Conservation (phyloP, 2,888 invertebrate genomes). For the Aromia moschata region DNA sequence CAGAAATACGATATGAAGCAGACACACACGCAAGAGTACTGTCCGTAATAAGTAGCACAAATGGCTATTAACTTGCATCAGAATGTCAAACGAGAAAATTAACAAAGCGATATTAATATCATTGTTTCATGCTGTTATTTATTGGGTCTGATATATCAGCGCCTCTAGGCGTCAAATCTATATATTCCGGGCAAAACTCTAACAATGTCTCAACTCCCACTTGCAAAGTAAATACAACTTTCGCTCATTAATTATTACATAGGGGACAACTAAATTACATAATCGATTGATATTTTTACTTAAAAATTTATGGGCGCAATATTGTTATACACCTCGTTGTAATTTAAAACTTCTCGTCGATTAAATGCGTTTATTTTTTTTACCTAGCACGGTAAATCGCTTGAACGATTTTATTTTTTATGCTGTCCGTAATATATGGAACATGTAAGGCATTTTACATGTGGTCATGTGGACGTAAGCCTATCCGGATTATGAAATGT, state of each 20-base stretch:
- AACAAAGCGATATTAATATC: slow-evolving; percentile 14
- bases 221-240: slow-evolving; percentile 41
- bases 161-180: slow-evolving; percentile 23
- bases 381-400: background rate
- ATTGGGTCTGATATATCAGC: slow-evolving; percentile 22
- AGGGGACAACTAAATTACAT: slow-evolving; percentile 49
- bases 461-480: background rate
- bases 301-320: slow-evolving; percentile 14
- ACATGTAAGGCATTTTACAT: background rate
- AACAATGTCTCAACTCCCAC: slow-evolving; percentile 43
- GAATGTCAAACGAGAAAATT: slow-evolving; percentile 18
- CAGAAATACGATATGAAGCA: no score
- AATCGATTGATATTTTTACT: slow-evolving; percentile 32
- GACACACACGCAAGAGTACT: no score
- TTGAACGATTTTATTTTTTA: background rate
- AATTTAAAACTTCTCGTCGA: background rate
- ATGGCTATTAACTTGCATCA: slow-evolving; percentile 1
- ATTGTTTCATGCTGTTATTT: slow-evolving; percentile 17
- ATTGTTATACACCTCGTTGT: background rate
- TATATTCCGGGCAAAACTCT: slow-evolving; percentile 29
- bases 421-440: background rate
- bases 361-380: background rate
- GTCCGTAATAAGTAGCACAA: slow-evolving; percentile 15
- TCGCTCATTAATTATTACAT: slow-evolving; percentile 54
- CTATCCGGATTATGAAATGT: background rate